A percentile compares a stretch with the other conserved stretches of the same genome.
Conservation (phyloP, 2,797 vertebrate genomes). For the Cryptoblepharus egeriae region DNA sequence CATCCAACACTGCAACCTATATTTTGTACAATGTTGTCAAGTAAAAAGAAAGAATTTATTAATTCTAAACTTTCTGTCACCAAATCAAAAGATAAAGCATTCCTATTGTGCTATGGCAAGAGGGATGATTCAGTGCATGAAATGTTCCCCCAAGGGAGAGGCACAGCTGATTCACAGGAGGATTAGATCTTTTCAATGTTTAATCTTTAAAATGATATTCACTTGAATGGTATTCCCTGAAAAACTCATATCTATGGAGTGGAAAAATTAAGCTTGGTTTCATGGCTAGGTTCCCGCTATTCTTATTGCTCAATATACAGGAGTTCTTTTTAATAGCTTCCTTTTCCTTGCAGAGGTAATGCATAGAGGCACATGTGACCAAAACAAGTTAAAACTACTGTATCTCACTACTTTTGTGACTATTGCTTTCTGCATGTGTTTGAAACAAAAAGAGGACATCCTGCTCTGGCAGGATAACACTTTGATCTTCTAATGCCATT, state of each 20-base stretch:
- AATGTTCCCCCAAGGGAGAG: not conserved
- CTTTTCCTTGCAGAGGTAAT: not conserved
- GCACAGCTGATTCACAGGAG: not conserved
- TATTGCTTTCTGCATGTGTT: too few species aligned
- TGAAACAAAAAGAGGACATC: too few species aligned
- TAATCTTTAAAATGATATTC: not conserved
- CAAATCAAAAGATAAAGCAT: constrained; percentile 30
- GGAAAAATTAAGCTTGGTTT: not conserved
- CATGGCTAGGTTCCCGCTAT: too few species aligned
- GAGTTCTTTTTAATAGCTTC: not conserved
- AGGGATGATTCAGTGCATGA: constrained; percentile 15
- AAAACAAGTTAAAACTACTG: too few species aligned
- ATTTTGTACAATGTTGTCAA: constrained; percentile 12
- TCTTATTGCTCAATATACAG: not conserved
- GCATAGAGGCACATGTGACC: not conserved
- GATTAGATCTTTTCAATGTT: not conserved
- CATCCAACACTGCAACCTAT: constrained; percentile 33
- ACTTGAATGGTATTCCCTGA: not conserved
- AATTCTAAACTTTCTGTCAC: constrained; percentile 39
- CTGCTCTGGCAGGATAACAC: too few species aligned
- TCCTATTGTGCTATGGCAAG: constrained; percentile 39
- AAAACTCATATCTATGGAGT: not conserved
- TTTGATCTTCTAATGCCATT: too few species aligned
- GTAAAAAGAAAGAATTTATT: constrained; percentile 27
- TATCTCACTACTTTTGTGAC: too few species aligned